These are phyloP conservation scores for Papilio polyxenes DNA, from an alignment of 1,140 invertebrate species.

Conservation along the genomic window DNA sequence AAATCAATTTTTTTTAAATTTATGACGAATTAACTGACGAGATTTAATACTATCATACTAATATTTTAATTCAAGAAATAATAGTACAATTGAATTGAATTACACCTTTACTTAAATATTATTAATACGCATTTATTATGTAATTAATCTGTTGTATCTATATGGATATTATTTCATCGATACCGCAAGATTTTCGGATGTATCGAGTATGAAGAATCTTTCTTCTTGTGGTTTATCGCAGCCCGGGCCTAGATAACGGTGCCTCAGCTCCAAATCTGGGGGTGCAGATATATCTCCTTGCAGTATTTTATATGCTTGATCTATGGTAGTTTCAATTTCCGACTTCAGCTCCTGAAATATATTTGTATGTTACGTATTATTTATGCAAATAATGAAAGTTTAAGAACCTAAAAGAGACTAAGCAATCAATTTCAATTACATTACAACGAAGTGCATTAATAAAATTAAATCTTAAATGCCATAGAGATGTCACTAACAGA, in stretches of 20 bases:
- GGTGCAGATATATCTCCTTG: slow-evolving; percentile 75
- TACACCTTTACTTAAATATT: too few species aligned
- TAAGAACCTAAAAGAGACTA: background rate
- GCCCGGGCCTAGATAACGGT: slow-evolving; percentile 69
- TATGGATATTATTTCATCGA: slow-evolving; percentile 11
- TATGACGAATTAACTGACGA: background rate
- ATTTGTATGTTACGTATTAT: slow-evolving; percentile 5
- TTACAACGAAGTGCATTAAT: background rate
- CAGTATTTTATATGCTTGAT: slow-evolving; percentile 74
- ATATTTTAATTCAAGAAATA: background rate
- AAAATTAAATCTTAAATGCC: background rate
- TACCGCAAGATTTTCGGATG: slow-evolving; percentile 33
- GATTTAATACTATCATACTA: background rate
- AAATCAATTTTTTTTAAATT: background rate
- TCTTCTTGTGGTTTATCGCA: slow-evolving; percentile 73
- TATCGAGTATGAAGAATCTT: slow-evolving; percentile 67
- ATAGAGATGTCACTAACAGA: too few species aligned
- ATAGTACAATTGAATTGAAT: too few species aligned
- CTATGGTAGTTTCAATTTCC: slow-evolving; percentile 75
- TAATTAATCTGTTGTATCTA: slow-evolving; percentile 2
- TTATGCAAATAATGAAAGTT: background rate
- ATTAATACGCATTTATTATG: slow-evolving; percentile 17
- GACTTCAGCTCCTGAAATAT: slow-evolving; percentile 73
- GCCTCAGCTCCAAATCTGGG: slow-evolving; percentile 72
- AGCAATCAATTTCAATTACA: background rate